A percentile compares a stretch with the other conserved stretches of the same genome.
phyloP scores from a whole-genome alignment of 2,888 invertebrate species.

The Harmothoe impar region DNA sequence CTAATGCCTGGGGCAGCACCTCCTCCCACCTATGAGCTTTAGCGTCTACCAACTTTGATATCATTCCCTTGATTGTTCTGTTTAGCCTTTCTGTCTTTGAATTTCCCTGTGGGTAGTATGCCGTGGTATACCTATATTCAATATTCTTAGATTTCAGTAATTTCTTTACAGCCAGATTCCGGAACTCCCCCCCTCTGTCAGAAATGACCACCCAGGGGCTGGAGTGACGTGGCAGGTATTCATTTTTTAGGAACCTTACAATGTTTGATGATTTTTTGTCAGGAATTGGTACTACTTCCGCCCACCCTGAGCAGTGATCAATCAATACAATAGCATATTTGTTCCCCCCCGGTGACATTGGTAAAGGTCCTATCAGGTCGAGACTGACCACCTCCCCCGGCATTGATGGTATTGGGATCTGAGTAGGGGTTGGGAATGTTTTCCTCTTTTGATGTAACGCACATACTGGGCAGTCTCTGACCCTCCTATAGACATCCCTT shows the following conservation, averaged over 20 bases:
- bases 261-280: too few species aligned
- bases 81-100: conserved; percentile 7
- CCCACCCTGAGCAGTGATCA: too few species aligned
- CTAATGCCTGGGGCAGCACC: not conserved
- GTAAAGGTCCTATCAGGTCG: too few species aligned
- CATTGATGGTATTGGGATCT: too few species aligned
- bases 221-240: not conserved
- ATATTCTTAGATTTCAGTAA: not conserved
- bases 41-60: not conserved
- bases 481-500: not conserved
- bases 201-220: too few species aligned
- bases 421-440: not conserved
- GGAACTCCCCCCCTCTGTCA: not conserved
- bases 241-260: not conserved
- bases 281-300: too few species aligned
- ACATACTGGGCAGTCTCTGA: not conserved
- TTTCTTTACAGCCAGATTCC: not conserved
- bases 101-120: too few species aligned
- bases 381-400: too few species aligned
- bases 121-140: not conserved
- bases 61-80: not conserved
- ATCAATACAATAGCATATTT: not conserved
- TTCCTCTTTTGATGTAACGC: not conserved
- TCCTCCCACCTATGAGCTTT: not conserved
- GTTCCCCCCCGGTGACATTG: not conserved